Evolutionary conservation across 2,113 vertebrate genomes (phyloP).

Genomic region (cat (Felis catus)): DNA sequence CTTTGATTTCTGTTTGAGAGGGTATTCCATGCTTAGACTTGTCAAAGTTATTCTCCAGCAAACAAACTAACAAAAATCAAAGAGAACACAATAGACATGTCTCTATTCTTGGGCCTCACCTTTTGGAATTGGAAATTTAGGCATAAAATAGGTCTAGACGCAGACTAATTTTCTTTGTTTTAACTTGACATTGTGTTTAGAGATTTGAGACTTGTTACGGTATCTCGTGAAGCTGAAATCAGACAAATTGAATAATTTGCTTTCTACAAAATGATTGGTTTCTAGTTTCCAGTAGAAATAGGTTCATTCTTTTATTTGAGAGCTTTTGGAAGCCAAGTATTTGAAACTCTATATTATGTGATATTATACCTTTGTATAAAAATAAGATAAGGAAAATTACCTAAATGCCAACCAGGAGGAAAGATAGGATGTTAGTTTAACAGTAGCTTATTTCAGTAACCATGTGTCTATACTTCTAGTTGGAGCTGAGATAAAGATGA

Average conservation of each 20-base stretch:
- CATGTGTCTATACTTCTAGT: background rate
- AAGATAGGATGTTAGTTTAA: background rate
- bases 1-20: constrained; percentile 9
- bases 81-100: background rate
- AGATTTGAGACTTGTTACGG: background rate
- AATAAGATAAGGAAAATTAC: background rate
- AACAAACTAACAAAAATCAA: constrained; percentile 7
- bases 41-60: constrained; percentile 50
- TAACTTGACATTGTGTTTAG: background rate
- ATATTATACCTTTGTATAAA: background rate
- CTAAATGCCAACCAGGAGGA: background rate
- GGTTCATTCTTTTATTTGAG: background rate
- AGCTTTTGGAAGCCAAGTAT: constrained; percentile 16
- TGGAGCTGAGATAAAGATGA: background rate
- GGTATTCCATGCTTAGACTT: background rate
- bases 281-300: constrained; percentile 38
- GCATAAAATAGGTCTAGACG: background rate
- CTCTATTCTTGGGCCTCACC: background rate
- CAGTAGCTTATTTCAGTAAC: background rate
- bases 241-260: background rate
- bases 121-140: constrained; percentile 46
- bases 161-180: constrained; percentile 14
- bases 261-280: constrained; percentile 34
- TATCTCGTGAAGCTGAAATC: background rate
- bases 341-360: background rate